These are phyloP conservation scores for Chesias legatella DNA, from an alignment of 2,888 invertebrate species.

Conservation along the genomic window DNA sequence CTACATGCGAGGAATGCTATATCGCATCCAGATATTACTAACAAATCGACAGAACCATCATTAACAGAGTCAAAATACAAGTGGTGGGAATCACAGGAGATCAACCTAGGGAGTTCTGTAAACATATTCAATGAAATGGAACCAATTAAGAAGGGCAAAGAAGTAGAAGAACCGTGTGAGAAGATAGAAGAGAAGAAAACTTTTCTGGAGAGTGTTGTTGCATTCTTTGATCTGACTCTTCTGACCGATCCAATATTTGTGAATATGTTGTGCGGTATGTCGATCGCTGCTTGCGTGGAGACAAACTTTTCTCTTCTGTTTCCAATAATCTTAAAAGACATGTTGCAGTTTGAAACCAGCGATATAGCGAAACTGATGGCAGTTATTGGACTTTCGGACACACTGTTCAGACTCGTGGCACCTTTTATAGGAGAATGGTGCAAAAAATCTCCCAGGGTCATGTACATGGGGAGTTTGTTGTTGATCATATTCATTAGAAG, in stretches of 20 bases:
- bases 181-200: constrained; percentile 39
- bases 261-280: constrained; percentile 84
- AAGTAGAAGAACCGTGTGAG: constrained; percentile 28
- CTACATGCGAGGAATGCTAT: constrained; percentile 60
- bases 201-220: constrained; percentile 55
- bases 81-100: constrained; percentile 81
- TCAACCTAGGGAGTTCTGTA: constrained; percentile 82
- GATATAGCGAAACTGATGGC: constrained; percentile 84
- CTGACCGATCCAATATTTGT: constrained; percentile 84
- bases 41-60: constrained; percentile 44
- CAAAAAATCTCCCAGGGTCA: constrained; percentile 80
- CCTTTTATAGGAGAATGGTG: constrained; percentile 85
- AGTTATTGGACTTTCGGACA: constrained; percentile 78
- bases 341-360: constrained; percentile 76
- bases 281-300: constrained; percentile 84
- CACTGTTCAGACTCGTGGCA: constrained; percentile 81
- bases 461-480: constrained; percentile 82
- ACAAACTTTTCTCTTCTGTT: constrained; percentile 84
- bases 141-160: constrained; percentile 39
- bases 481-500: constrained; percentile 81
- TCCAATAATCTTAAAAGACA: constrained; percentile 84
- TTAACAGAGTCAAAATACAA: constrained; percentile 57
- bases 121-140: constrained; percentile 75
- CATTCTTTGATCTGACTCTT: constrained; percentile 83
- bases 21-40: constrained; percentile 66